A percentile compares a stretch with the other conserved stretches of the same genome.
Conservation (phyloP, 2,797 vertebrate genomes). For the Salarias fasciatus region DNA sequence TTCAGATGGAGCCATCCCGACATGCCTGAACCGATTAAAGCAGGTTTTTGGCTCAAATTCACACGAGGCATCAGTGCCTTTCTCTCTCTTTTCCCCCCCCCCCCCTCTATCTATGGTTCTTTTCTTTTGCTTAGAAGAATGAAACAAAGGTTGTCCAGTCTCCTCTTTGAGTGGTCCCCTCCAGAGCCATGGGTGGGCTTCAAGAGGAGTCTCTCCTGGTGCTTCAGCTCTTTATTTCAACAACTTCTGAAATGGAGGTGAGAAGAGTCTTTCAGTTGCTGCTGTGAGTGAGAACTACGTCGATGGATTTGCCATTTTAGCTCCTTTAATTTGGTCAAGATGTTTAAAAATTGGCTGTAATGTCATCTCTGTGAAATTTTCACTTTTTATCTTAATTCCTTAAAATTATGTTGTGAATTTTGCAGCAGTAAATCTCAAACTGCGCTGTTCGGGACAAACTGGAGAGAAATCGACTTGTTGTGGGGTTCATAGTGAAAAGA, state of each 20-base stretch:
- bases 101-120: constrained; percentile 40
- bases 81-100: constrained; percentile 32
- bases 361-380: constrained; percentile 3
- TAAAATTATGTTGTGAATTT: constrained; percentile 1
- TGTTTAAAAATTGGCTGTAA: not conserved
- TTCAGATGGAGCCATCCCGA: constrained; percentile 55
- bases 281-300: constrained; percentile 25
- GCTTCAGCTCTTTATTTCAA: constrained; percentile 67
- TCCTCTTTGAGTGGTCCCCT: constrained; percentile 64
- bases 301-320: constrained; percentile 5
- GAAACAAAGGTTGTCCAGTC: constrained; percentile 77
- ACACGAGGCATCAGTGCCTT: constrained; percentile 55
- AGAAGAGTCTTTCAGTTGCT: constrained; percentile 43
- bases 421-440: constrained; percentile 1
- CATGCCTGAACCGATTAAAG: constrained; percentile 65
- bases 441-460: constrained; percentile 6
- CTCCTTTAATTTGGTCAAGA: constrained; percentile 1
- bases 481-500: constrained; percentile 40
- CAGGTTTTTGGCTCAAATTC: constrained; percentile 66
- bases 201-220: constrained; percentile 58
- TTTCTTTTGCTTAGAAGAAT: constrained; percentile 61
- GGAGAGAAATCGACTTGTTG: constrained; percentile 39
- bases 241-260: constrained; percentile 37
- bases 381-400: too few species aligned
- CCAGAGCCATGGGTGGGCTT: constrained; percentile 66